Base-by-base conservation (phyloP, 2,888 invertebrate species). In the Ceriagrion tenellum region DNA sequence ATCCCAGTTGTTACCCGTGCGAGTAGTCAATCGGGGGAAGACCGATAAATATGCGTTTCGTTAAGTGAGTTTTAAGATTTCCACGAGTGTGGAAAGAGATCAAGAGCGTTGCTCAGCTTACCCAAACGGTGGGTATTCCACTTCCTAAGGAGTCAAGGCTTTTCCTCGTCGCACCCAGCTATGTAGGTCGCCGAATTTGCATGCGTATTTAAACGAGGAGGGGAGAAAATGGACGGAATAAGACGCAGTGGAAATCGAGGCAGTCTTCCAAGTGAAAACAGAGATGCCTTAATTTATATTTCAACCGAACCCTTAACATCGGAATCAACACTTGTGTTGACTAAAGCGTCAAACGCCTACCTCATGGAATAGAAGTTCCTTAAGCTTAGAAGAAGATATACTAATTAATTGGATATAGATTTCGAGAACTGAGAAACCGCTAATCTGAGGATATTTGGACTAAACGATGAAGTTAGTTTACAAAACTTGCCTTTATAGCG, bases 241-340 rank as follows among this genome's bases (percentile, higher is more conserved):
- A 81, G 35, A 13, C 35, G 18, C 30, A 8, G 30, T 35, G 81
- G 55, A 89, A n/a, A 55, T 89, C 55, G 89, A n/a, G 89, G 89
- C 89, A 89, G 20, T 26, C n/a, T 55, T 89, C 89, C 89, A 89
- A 55, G 89, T 89, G 47, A n/a, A 47, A 47, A 89, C 55, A 55
- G n/a, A 55, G 16, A 26, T n/a, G 10, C 40, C 10, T n/a, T 55
- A 26, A 13, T 55, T 55, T 55, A 55, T 26, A 47, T 89, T 89
- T 55, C 89, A 55, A 81, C 13, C 18, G 13, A 4, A 18, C 81
- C 16, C 35, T 35, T 35, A 12, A 35, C n/a, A 81, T 81, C 35
- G 81, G 35, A 0, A 35, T 26, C n/a, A n/a, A 69, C 69, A 12
- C 69, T 74, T n/a, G 10, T 69, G 10, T 20, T 18, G 12, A 13